These are phyloP conservation scores for Catalaphyllia jardinei DNA, from an alignment of 64 coral and sea anemone species.

Conservation along the genomic window DNA sequence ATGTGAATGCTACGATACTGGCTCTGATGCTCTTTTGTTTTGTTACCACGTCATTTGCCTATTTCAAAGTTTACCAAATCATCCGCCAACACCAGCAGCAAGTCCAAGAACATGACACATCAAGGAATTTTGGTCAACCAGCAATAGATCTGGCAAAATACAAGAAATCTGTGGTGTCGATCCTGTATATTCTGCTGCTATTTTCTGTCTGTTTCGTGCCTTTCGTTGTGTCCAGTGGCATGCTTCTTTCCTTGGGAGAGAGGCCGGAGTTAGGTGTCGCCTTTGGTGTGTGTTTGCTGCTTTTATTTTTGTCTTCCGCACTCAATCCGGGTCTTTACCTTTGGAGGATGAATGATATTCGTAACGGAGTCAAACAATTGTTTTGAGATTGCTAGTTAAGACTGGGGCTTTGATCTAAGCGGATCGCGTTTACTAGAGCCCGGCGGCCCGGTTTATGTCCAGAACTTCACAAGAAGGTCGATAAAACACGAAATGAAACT, in stretches of 20 bases:
- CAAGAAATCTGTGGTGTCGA: not conserved
- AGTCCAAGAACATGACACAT: not conserved
- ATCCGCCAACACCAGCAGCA: slow-evolving; percentile 17
- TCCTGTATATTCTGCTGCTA: not conserved
- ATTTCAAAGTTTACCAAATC: slow-evolving; percentile 8
- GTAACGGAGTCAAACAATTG: not conserved
- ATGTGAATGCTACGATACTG: not conserved
- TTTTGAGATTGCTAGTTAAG: not conserved
- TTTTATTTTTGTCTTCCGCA: not conserved
- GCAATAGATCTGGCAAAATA: slow-evolving; percentile 15
- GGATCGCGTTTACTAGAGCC: no score
- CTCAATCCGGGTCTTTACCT: not conserved
- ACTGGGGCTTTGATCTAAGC: not conserved
- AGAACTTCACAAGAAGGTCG: no score
- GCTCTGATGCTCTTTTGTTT: not conserved
- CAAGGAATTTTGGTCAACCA: not conserved
- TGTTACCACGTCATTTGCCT: not conserved
- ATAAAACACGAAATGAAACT: no score
- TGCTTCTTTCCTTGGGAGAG: not conserved
- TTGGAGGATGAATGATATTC: slow-evolving; percentile 9
- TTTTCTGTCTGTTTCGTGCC: slow-evolving; percentile 6
- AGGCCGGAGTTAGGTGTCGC: no score
- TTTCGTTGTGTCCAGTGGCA: not conserved
- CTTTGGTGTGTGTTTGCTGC: not conserved
- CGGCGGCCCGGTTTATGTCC: no score